phyloP scores from a whole-genome alignment of 2,113 vertebrate genomes.

The Glaucidium brasilianum region DNA sequence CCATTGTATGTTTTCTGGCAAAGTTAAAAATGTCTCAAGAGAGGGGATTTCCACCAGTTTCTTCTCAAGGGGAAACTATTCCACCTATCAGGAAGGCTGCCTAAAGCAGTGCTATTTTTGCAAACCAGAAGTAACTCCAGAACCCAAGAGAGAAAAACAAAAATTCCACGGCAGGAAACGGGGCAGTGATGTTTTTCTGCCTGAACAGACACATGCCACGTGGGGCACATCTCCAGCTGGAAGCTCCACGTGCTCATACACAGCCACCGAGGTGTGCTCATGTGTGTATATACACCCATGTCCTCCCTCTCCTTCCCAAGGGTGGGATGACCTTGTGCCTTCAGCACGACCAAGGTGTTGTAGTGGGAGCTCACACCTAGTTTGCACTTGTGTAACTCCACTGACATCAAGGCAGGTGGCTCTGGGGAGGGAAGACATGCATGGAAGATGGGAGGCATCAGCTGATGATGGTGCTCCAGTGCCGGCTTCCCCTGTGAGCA shows the following conservation, averaged over 20 bases:
- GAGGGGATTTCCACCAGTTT: slow-evolving; percentile 53
- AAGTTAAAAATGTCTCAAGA: slow-evolving; percentile 49
- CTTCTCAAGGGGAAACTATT: slow-evolving; percentile 47
- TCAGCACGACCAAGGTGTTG: background rate
- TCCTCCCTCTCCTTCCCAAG: background rate
- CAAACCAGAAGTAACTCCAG: slow-evolving; percentile 43
- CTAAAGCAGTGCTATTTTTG: background rate
- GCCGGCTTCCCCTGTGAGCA: background rate
- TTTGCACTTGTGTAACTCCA: background rate
- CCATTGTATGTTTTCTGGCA: background rate
- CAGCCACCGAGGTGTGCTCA: background rate
- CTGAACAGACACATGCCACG: background rate
- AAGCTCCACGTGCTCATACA: background rate
- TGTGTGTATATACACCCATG: background rate
- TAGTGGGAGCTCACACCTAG: background rate
- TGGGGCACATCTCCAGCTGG: background rate
- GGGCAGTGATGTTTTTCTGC: background rate
- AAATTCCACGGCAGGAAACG: background rate
- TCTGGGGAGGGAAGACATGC: background rate
- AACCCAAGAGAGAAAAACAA: background rate
- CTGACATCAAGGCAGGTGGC: background rate
- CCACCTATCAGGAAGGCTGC: slow-evolving; percentile 56
- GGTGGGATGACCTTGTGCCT: background rate
- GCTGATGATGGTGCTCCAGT: background rate
- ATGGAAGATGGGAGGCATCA: background rate